Conservation (phyloP, 2,888 invertebrate genomes). For the Shargacucullia verbasci region DNA sequence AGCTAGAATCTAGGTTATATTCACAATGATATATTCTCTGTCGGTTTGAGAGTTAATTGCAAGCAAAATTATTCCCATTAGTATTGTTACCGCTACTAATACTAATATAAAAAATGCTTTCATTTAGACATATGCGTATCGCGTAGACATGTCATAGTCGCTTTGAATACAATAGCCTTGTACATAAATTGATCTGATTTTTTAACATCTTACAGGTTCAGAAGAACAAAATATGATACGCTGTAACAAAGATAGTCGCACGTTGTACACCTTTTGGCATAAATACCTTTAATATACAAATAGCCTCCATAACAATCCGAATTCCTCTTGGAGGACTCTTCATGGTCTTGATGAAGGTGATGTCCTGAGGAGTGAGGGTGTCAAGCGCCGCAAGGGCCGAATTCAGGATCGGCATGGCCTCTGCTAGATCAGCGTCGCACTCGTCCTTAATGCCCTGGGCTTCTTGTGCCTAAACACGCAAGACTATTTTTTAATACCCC, state of each 20-base stretch:
- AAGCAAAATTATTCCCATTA: slow-evolving; percentile 2
- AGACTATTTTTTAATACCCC: background rate
- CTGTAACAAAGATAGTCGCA: too few species aligned
- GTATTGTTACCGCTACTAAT: too few species aligned
- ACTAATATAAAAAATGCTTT: too few species aligned
- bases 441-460: slow-evolving; percentile 97
- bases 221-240: too few species aligned
- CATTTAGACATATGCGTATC: too few species aligned
- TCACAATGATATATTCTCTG: slow-evolving; percentile 8
- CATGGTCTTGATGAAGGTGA: slow-evolving; percentile 98
- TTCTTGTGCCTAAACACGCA: slow-evolving; percentile 85
- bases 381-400: slow-evolving; percentile 96
- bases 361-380: slow-evolving; percentile 96
- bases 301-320: slow-evolving; percentile 97
- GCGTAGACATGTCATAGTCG: too few species aligned
- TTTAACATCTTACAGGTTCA: background rate
- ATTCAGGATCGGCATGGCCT: slow-evolving; percentile 97
- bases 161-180: background rate
- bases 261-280: too few species aligned
- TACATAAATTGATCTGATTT: background rate
- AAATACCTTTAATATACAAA: slow-evolving; percentile 95
- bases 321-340: slow-evolving; percentile 98
- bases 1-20: too few species aligned
- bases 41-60: slow-evolving; percentile 9
- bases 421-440: slow-evolving; percentile 96